Evolutionary conservation across 2,113 vertebrate genomes (phyloP).

Genomic region (Coregonus clupeaformis): DNA sequence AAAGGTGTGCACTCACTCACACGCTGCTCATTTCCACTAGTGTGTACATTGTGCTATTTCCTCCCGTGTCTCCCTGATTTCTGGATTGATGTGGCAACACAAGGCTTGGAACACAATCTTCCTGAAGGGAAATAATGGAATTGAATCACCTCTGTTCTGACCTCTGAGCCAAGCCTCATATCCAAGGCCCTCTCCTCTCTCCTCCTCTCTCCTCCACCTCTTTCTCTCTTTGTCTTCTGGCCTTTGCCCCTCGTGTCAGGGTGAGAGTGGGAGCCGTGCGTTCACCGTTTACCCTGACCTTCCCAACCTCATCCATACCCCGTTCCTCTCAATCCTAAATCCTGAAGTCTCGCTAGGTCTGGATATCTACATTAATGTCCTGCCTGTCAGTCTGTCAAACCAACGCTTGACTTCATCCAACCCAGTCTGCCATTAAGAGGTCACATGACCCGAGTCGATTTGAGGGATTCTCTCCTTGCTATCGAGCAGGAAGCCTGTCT

Average conservation of each 20-base stretch:
- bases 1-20: not conserved
- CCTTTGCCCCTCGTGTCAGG: slow-evolving; percentile 47
- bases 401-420: slow-evolving; percentile 69
- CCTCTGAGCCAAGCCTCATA: slow-evolving; percentile 54
- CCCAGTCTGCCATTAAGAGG: slow-evolving; percentile 38
- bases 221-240: not conserved
- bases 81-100: slow-evolving; percentile 44
- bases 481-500: not conserved
- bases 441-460: slow-evolving; percentile 24
- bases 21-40: not conserved
- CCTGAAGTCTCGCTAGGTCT: not conserved
- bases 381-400: slow-evolving; percentile 73
- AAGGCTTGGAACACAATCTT: slow-evolving; percentile 60
- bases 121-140: slow-evolving; percentile 65
- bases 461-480: not conserved
- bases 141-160: slow-evolving; percentile 62
- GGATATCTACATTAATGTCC: slow-evolving; percentile 67
- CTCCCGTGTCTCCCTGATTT: slow-evolving; percentile 10
- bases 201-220: no score
- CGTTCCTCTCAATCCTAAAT: not conserved
- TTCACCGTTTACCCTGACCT: slow-evolving; percentile 53
- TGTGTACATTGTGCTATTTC: slow-evolving; percentile 2
- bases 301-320: slow-evolving; percentile 54
- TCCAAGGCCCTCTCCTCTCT: slow-evolving; percentile 20
- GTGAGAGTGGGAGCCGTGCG: slow-evolving; percentile 46